A percentile compares a stretch with the other conserved stretches of the same genome.
Conservation (phyloP, 2,797 vertebrate genomes). For the Psittacula echo region DNA sequence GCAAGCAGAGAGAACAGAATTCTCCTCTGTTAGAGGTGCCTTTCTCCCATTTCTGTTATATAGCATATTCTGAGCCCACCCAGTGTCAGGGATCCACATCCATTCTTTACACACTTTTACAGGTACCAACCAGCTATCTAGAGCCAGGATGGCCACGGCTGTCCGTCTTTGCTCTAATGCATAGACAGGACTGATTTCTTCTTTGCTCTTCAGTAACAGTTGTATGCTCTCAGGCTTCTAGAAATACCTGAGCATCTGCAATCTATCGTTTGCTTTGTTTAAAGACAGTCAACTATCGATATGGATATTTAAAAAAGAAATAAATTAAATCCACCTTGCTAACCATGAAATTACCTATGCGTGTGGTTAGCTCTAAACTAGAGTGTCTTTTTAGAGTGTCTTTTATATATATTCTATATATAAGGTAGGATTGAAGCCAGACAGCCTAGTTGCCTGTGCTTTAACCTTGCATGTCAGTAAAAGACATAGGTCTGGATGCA, state of each 20-base stretch:
- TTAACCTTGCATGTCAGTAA: not conserved
- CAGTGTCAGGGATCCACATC: not conserved
- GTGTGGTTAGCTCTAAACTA: not conserved
- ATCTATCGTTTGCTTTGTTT: not conserved
- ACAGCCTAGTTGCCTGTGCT: not conserved
- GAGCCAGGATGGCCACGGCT: not conserved
- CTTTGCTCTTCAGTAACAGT: not conserved
- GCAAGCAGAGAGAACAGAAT: not conserved
- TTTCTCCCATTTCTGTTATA: not conserved
- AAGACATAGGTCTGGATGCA: not conserved
- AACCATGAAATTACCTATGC: not conserved
- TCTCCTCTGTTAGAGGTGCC: not conserved
- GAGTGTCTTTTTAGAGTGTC: not conserved
- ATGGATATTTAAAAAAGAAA: not conserved
- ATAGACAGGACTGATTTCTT: not conserved
- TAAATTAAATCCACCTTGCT: not conserved
- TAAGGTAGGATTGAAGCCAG: rapidly evolving
- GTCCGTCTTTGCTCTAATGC: not conserved
- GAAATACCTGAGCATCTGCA: not conserved
- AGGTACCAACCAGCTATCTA: not conserved
- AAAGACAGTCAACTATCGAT: not conserved
- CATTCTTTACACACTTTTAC: not conserved
- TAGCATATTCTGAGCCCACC: not conserved
- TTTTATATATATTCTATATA: not conserved
- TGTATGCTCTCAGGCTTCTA: not conserved